Base-by-base conservation (phyloP, 2,797 vertebrate species). In the Rachycentron canadum region DNA sequence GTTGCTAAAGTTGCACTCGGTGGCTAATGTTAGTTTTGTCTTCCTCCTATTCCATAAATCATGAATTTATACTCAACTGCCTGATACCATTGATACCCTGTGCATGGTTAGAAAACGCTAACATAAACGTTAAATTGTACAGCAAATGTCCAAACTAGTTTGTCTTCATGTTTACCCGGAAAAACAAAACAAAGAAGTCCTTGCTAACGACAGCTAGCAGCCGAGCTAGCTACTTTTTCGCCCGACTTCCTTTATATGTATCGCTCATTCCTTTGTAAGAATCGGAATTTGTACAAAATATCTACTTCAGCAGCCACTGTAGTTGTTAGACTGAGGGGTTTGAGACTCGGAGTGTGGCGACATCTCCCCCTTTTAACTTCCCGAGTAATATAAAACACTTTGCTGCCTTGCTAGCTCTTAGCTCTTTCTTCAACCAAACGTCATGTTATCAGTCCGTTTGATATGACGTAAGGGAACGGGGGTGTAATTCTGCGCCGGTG, bases 161-260 rank as follows among this genome's bases (percentile, higher is more conserved):
- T 59, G 36, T 68, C 45, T 66, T 71, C 81, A 91, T 91, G 82
- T 82, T 85, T 59, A 65, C 70, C 58, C 68, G 32, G 50, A 70
- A 79, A 83, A 81, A 85, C 83, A 92, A 89, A 93, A 93, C 92
- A 93, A 94, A 93, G 90, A 88, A 89, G 80, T 89, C 83, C 68
- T 62, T 82, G 88, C 89, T 89, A 90, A 85, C 78, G 64, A 30
- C 62, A 74, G 79, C 77, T 89, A 89, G 83, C 87, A 79, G 56
- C 73, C 83, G 38, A 82, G 84, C 87, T 90, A 90, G 89, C 87
- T 82, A 86, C 87, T 88, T 82, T 84, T 69, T 86, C 78, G 82
- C 70, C 86, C 62, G 73, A 91, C 88, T 92, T 93, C 86, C 86
- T 86, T 47, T 78, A 74, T 75, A 32, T 81, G 25, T 82, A 61